Evolutionary conservation across 1,140 invertebrate genomes (phyloP), one percentile per base, ranked within the genome.

Genomic region (Drosophila repletoides): DNA sequence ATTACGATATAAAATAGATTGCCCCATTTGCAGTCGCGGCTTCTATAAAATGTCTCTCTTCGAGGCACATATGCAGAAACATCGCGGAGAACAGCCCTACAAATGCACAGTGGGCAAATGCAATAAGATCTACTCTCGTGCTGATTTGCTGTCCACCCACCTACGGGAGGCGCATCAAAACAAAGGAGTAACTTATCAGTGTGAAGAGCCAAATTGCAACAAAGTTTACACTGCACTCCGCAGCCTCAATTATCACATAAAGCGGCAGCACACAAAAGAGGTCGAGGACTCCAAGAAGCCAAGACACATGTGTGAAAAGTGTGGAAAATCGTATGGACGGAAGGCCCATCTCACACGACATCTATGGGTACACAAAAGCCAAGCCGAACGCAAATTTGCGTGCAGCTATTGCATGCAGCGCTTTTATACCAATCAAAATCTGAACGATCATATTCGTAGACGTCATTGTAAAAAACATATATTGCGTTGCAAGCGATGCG

Each of bases 401-500:
- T 86, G 80, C 26, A 34, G 29, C 5, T 9, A 24, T 22, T 86
- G 80, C 28, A 38, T 28, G 0, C 40, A 64, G 9, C 61, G 64
- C 4, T 86, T 86, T 19, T 76, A 86, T 26, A 86, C 81, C 3
- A 67, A 76, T 6, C 59, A 86, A 33, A 81, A 81, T 15, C 67
- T 86, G 21, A 17, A 52, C 10, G 81, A 81, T 67, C 80, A 86
- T 24, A 5, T 40, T 12, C 31, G 52, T 24, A 51, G 81, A 6
- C 63, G 33, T 1, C 79, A 75, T 9, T 52, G 45, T 10, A 52
- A 28, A 1, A 41, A 22, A 26, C 36, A 52, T 17, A n/a, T 65
- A 0, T 52, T 43, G 3, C 61, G 61, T 2, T 84, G 74, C 28
- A 48, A 52, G 2, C 65, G 64, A 36, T 84, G 79, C 33, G 79